Evolutionary conservation across 2,113 vertebrate genomes (phyloP).

Genomic region (Hydrolagus affinis): DNA sequence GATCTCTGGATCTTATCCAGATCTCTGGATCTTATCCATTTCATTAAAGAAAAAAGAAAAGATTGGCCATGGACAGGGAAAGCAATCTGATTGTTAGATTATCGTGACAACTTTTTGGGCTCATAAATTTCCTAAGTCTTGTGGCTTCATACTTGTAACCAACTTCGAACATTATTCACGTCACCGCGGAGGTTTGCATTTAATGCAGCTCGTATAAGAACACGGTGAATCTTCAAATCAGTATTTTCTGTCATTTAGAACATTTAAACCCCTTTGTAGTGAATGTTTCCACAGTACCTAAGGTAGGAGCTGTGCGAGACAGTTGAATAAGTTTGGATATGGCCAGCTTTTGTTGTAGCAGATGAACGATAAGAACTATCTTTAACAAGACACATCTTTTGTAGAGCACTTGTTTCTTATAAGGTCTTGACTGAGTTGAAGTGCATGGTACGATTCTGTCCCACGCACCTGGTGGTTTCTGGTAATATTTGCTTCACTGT

Average conservation of each 20-base stretch:
- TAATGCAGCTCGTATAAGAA: not conserved
- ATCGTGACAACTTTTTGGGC: conserved; percentile 2
- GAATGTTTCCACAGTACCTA: conserved; percentile 12
- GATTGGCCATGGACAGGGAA: conserved; percentile 3
- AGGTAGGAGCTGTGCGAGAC: not conserved
- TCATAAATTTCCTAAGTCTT: conserved; percentile 1
- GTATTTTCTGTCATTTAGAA: conserved; percentile 3
- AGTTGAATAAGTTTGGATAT: no score
- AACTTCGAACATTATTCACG: not conserved
- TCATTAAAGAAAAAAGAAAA: not conserved
- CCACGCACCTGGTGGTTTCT: not conserved
- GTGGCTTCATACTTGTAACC: conserved; percentile 1
- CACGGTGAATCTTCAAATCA: conserved; percentile 1
- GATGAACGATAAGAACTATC: no score
- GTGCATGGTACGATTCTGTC: not conserved
- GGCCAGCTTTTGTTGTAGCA: no score
- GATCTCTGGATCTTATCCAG: conserved; percentile 28
- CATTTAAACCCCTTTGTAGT: not conserved
- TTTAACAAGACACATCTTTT: not conserved
- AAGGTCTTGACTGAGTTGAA: not conserved
- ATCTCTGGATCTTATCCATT: conserved; percentile 29
- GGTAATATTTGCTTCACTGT: not conserved
- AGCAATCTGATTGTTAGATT: not conserved
- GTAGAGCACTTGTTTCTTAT: not conserved
- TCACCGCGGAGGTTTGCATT: not conserved